These are phyloP conservation scores for Leuciscus idus DNA, from an alignment of 2,113 vertebrate genomes.

Conservation along the genomic window DNA sequence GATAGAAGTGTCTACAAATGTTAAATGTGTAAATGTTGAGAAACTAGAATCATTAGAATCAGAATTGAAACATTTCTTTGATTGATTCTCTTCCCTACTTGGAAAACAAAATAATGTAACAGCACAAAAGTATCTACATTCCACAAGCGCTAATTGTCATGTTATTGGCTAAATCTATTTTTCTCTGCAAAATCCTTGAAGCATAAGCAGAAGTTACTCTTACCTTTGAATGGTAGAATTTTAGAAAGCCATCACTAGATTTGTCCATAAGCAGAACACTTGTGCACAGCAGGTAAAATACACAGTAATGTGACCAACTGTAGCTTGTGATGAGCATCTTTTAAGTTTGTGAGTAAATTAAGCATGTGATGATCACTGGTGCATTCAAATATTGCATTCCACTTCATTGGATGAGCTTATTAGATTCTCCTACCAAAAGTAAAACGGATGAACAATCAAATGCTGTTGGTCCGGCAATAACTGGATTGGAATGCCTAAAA, in stretches of 20 bases:
- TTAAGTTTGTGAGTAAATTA: neutral
- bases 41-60: neutral
- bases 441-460: neutral
- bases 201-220: neutral
- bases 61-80: neutral
- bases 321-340: conserved; percentile 1
- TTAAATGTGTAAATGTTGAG: neutral
- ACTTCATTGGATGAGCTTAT: conserved; percentile 55
- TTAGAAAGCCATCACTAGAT: neutral
- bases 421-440: conserved; percentile 56
- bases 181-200: neutral
- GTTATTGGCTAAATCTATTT: too few species aligned
- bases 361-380: conserved; percentile 38
- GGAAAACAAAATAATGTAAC: neutral
- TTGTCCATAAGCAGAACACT: neutral
- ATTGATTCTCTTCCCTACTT: neutral
- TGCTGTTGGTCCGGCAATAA: conserved; percentile 6
- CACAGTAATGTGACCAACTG: neutral
- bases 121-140: neutral
- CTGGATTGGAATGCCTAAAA: neutral
- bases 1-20: too few species aligned
- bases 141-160: neutral
- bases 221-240: conserved; percentile 5
- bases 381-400: conserved; percentile 55
- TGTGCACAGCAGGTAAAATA: neutral